These are phyloP conservation scores for Caloenas nicobarica DNA, from an alignment of 2,113 vertebrate species.

Conservation along the genomic window DNA sequence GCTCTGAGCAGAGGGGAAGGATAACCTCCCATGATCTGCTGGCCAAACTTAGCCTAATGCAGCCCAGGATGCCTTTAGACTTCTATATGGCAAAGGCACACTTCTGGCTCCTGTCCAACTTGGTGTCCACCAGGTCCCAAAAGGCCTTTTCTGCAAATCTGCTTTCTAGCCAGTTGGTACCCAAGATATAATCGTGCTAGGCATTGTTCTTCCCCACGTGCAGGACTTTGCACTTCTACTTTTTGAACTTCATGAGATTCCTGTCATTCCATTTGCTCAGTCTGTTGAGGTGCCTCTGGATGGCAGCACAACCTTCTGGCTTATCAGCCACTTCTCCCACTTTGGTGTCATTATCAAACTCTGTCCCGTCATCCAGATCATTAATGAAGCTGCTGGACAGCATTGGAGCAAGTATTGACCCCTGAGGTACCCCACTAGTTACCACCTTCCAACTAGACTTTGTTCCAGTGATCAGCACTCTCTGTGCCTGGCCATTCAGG, in stretches of 20 bases:
- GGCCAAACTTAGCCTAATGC: background rate
- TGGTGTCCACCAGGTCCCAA: background rate
- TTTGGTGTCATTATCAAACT: background rate
- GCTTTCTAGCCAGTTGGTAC: fast-evolving
- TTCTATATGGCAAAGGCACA: background rate
- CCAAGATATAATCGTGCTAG: background rate
- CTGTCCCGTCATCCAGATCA: background rate
- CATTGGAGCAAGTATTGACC: background rate
- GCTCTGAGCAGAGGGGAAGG: fast-evolving
- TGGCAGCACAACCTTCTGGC: background rate
- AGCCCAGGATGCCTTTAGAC: background rate
- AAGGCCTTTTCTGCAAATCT: background rate
- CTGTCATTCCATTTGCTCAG: background rate
- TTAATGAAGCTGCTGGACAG: background rate
- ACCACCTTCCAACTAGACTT: background rate
- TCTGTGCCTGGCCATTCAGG: fast-evolving
- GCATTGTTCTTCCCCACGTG: background rate
- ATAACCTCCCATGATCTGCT: background rate
- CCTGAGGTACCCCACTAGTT: fast-evolving
- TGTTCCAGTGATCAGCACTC: background rate
- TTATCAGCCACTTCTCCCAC: background rate
- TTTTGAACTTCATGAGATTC: background rate
- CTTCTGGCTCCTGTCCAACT: background rate
- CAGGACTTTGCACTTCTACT: background rate
- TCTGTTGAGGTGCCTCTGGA: background rate